Base-by-base conservation (phyloP, 1,140 invertebrate species). In the Panulirus ornatus region DNA sequence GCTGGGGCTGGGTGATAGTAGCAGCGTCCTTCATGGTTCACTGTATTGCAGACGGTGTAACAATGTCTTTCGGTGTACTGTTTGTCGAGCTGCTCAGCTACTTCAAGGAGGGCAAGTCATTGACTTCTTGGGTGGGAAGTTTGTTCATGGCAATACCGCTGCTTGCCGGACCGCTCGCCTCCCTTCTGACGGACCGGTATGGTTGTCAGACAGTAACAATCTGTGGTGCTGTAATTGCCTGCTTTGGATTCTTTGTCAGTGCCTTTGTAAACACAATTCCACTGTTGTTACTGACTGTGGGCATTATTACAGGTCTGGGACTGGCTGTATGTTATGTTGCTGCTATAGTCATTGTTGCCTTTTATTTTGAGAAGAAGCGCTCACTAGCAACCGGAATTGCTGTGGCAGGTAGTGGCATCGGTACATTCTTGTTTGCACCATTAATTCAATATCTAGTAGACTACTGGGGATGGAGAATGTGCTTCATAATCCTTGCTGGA, bases 381-480 rank as follows among this genome's bases (percentile, higher is more conserved):
- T 98, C 98, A 0, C 95, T 99, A 70, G 98, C 98, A 0, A 99
- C 98, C 0, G 98, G 98, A 0, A 95, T 99, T 36, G 97, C 98
- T 0, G 97, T 98, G 0, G 98, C 97, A 93, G 98, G 98, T 0
- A 97, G 97, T 92, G 97, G 97, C 9, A 97, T 97, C 66, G 97
- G 98, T 0, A 98, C 98, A 0, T 98, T 99, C 93, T 96, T 99
- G 79, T 98, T 98, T 93, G 97, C 97, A 0, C 98, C 97, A 0
- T 93, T 98, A n/a, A 97, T 96, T 1, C 96, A 97, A 91, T 94
- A 96, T 79, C 94, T 98, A 16, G 94, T 98, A 8, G 93, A 95
- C 38, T 95, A 97, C 89, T 98, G 97, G 93, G 96, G 96, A 0
- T 99, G 98, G 97, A 94, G 97, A 71, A 97, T 97, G n/a, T 96